Percentiles rank a stretch among this genome's conserved stretches.
phyloP scores from a whole-genome alignment of 2,888 invertebrate species.

The Apodemia mormo region DNA sequence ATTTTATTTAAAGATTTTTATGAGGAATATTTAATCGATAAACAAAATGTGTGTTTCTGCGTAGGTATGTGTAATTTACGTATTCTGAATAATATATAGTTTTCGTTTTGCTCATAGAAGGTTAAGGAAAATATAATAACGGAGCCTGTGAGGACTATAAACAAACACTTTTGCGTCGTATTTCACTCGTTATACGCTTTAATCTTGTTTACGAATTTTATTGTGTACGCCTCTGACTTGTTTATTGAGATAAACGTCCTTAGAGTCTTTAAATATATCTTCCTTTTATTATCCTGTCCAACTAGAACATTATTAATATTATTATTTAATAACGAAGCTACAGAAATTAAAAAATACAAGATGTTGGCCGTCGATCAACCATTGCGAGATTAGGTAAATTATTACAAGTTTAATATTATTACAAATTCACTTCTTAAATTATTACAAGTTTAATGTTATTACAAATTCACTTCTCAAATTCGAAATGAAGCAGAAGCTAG shows the following conservation, averaged over 20 bases:
- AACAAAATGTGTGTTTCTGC: no score
- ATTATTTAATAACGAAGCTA: background rate
- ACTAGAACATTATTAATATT: background rate
- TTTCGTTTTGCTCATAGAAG: background rate
- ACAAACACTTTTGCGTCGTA: conserved; percentile 1
- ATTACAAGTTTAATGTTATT: no score
- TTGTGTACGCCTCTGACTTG: background rate
- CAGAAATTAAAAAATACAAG: no score
- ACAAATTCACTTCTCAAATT: no score
- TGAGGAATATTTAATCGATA: no score
- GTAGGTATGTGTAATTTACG: background rate
- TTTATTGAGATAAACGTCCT: conserved; percentile 2
- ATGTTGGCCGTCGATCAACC: no score
- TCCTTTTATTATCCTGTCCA: background rate
- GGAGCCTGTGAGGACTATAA: background rate
- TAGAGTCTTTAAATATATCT: background rate
- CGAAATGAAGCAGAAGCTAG: no score
- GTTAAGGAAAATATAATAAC: background rate
- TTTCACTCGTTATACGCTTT: background rate
- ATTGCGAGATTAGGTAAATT: no score
- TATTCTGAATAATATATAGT: background rate
- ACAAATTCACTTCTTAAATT: no score
- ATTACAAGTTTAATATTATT: no score
- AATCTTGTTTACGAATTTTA: background rate
- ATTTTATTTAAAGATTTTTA: no score